Percentiles rank a stretch among this genome's conserved stretches.
Evolutionary conservation across 2,113 vertebrate genomes (phyloP).

Genomic region (Talpa occidentalis): DNA sequence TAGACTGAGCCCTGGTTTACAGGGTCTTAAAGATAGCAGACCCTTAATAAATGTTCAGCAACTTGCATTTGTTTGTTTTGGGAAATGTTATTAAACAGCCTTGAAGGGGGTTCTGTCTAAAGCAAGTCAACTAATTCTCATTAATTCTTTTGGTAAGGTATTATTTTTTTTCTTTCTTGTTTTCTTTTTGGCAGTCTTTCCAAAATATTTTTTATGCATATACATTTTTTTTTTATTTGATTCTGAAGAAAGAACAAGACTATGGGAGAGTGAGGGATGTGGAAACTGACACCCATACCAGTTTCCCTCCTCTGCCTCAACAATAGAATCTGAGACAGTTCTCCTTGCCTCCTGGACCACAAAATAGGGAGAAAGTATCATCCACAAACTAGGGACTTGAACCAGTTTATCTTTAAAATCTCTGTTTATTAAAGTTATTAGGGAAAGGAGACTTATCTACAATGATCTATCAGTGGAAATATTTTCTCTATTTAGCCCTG

Average conservation of each 20-base stretch:
- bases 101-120: background rate
- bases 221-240: background rate
- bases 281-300: background rate
- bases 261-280: fast-evolving
- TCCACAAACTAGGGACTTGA: background rate
- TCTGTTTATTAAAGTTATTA: background rate
- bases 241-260: background rate
- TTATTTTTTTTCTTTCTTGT: background rate
- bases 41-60: background rate
- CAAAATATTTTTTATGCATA: background rate
- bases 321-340: too few relatives aligned
- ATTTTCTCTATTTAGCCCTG: background rate
- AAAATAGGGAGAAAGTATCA: background rate
- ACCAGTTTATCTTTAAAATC: background rate
- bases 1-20: background rate
- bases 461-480: background rate
- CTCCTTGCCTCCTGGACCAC: background rate
- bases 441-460: background rate
- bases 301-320: background rate
- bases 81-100: background rate
- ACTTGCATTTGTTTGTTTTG: background rate
- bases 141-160: background rate
- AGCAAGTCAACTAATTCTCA: background rate
- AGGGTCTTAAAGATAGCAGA: background rate
- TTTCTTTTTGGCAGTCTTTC: background rate